Percentiles rank a stretch among this genome's conserved stretches.
Conservation (phyloP, 2,797 vertebrate genomes). For the Chromis chromis region DNA sequence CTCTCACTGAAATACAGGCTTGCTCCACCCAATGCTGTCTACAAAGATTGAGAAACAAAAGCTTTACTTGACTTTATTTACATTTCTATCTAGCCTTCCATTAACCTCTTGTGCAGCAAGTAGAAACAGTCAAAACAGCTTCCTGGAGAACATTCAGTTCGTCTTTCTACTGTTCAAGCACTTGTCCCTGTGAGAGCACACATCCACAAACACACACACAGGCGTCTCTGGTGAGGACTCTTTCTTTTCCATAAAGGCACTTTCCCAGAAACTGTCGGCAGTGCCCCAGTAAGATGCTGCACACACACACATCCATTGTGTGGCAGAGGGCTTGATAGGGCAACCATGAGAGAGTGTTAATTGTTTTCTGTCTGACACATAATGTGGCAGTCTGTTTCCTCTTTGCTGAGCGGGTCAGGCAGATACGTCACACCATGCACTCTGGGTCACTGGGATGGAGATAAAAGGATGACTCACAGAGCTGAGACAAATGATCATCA, state of each 20-base stretch:
- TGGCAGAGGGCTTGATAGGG: conserved; percentile 23
- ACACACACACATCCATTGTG: conserved; percentile 61
- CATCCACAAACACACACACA: conserved; percentile 10
- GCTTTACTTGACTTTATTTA: background rate
- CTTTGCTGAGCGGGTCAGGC: conserved; percentile 34
- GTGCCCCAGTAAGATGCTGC: conserved; percentile 14
- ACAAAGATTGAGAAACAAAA: background rate
- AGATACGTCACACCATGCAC: conserved; percentile 51
- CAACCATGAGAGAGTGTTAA: conserved; percentile 57
- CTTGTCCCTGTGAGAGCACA: background rate
- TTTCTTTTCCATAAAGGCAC: conserved; percentile 37
- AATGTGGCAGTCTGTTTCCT: conserved; percentile 73
- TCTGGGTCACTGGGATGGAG: conserved; percentile 31
- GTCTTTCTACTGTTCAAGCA: background rate
- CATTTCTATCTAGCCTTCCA: background rate
- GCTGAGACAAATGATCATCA: conserved; percentile 7
- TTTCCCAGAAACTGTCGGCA: conserved; percentile 44
- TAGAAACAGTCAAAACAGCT: background rate
- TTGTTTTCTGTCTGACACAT: conserved; percentile 66
- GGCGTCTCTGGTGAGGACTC: conserved; percentile 31
- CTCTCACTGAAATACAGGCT: too few relatives aligned
- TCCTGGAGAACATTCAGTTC: too few relatives aligned
- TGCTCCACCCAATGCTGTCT: too few relatives aligned
- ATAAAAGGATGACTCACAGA: conserved; percentile 42
- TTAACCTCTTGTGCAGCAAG: background rate